A percentile compares a stretch with the other conserved stretches of the same genome.
Evolutionary conservation across 2,113 vertebrate species (phyloP).

Genomic region (Pogonocichla stellata): DNA sequence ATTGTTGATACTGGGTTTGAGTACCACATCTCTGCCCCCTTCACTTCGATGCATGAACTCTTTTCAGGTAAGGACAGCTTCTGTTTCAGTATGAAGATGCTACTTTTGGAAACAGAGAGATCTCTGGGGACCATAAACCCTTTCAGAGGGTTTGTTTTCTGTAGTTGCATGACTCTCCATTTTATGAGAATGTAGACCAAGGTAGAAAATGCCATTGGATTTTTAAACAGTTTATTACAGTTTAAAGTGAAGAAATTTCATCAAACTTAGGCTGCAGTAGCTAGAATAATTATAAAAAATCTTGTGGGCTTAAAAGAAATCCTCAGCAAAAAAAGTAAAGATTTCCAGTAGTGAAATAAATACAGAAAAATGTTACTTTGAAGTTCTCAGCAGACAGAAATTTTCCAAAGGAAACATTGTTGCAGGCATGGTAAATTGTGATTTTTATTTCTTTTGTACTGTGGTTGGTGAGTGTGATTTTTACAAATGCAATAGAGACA

Average conservation of each 20-base stretch:
- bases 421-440: not conserved
- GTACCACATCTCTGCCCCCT: conserved; percentile 78
- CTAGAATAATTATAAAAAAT: not conserved
- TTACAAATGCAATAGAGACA: not conserved
- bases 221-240: not conserved
- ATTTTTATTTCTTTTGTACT: not conserved
- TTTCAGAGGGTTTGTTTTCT: not conserved
- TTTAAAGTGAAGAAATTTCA: not conserved
- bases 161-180: not conserved
- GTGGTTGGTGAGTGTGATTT: not conserved
- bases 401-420: not conserved
- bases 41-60: conserved; percentile 87
- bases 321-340: not conserved
- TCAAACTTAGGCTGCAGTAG: not conserved
- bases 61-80: conserved; percentile 83
- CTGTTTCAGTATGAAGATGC: not conserved
- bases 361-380: not conserved
- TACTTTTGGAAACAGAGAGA: not conserved
- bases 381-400: not conserved
- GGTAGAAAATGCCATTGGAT: not conserved
- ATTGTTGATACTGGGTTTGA: conserved; percentile 79
- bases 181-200: not conserved
- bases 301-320: not conserved
- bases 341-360: not conserved
- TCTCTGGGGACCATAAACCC: not conserved